Percentiles rank a stretch among this genome's conserved stretches.
These are phyloP conservation scores for Euspilapteryx auroguttella DNA, from an alignment of 2,888 invertebrate genomes.

Conservation along the genomic window DNA sequence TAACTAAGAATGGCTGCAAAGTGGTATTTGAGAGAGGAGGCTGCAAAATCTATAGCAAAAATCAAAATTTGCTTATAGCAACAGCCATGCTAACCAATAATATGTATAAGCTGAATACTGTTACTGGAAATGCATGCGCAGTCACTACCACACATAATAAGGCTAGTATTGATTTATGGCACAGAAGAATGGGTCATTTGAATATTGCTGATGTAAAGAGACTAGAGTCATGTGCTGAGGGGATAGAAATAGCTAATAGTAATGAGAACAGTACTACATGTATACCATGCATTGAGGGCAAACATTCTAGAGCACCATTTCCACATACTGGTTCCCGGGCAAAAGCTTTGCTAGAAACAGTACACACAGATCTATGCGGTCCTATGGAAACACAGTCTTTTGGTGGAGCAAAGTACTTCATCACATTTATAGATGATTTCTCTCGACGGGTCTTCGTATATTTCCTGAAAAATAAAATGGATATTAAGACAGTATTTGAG, in stretches of 20 bases:
- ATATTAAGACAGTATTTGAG: conserved; percentile 13
- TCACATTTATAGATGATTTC: conserved; percentile 21
- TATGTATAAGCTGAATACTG: conserved; percentile 8
- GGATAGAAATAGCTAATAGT: not conserved
- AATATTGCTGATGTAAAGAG: conserved; percentile 8
- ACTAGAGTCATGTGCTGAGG: conserved; percentile 9
- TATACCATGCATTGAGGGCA: conserved; percentile 1
- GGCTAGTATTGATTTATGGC: conserved; percentile 1
- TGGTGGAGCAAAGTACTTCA: conserved; percentile 18
- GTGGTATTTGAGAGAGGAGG: conserved; percentile 8
- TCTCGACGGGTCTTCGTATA: conserved; percentile 13
- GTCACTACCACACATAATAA: too few species aligned
- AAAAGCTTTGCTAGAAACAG: conserved; percentile 13
- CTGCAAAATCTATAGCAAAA: conserved; percentile 9
- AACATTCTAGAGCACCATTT: conserved; percentile 3
- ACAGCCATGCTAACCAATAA: conserved; percentile 8
- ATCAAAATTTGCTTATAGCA: conserved; percentile 5
- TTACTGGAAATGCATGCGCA: conserved; percentile 5
- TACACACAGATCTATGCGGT: conserved; percentile 22
- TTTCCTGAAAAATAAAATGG: conserved; percentile 18
- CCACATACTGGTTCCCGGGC: conserved; percentile 4
- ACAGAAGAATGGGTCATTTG: conserved; percentile 3
- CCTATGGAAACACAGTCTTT: conserved; percentile 18
- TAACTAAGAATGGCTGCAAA: conserved; percentile 9
- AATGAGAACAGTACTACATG: not conserved